Evolutionary conservation across 2,113 vertebrate genomes (phyloP).

Genomic region (Lynx canadensis): DNA sequence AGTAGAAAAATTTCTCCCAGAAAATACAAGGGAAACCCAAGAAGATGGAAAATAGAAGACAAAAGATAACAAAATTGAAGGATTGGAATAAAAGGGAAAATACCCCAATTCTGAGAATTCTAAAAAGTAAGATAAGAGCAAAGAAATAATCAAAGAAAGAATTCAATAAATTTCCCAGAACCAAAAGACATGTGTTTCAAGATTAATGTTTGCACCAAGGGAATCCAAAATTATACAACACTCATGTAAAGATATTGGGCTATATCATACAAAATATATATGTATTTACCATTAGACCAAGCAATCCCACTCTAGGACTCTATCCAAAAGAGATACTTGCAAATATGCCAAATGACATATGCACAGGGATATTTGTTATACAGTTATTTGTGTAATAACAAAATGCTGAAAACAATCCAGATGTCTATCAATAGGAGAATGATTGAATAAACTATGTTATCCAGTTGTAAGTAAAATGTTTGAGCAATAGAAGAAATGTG

Average conservation of each 20-base stretch:
- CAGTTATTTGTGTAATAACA: slow-evolving; percentile 25
- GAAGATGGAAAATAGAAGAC: neutral
- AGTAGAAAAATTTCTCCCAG: neutral
- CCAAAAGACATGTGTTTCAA: neutral
- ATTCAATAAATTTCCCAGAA: neutral
- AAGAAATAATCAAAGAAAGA: neutral
- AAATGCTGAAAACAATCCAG: slow-evolving; percentile 6
- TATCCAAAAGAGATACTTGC: slow-evolving; percentile 15
- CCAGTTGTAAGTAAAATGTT: neutral
- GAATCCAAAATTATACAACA: neutral
- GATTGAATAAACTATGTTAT: neutral
- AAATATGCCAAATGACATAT: slow-evolving; percentile 42
- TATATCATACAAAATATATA: neutral
- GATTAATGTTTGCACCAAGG: neutral
- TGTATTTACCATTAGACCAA: neutral
- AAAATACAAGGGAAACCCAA: neutral
- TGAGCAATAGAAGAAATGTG: neutral
- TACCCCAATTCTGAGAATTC: neutral
- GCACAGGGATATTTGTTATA: slow-evolving; percentile 24
- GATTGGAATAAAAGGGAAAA: neutral
- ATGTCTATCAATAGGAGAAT: neutral
- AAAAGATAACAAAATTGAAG: neutral
- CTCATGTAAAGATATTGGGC: neutral
- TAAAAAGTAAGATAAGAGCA: neutral
- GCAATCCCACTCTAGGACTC: neutral